Evolutionary conservation across 2,113 vertebrate species (phyloP).

Genomic region (Onychorhynchus coronatus): DNA sequence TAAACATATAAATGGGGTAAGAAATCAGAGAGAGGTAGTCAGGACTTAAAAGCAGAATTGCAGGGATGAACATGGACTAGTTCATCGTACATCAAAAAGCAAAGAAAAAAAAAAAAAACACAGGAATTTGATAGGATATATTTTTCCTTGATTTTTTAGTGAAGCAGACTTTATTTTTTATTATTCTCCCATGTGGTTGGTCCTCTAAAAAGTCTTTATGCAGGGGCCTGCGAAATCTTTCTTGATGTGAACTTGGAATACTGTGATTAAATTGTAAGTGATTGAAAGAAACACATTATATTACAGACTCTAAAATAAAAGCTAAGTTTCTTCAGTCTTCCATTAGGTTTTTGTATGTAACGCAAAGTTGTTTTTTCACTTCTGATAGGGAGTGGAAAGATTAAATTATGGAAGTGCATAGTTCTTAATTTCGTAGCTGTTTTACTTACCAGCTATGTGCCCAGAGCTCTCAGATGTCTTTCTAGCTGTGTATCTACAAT

Average conservation of each 20-base stretch:
- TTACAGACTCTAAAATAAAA: background rate
- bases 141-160: background rate
- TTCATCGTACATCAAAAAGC: background rate
- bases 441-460: background rate
- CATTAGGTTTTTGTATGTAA: background rate
- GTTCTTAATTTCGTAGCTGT: background rate
- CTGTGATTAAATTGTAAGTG: background rate
- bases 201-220: background rate
- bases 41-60: background rate
- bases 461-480: background rate
- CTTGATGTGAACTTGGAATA: background rate
- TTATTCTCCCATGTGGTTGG: background rate
- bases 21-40: background rate
- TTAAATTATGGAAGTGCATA: background rate
- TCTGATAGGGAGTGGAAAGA: background rate
- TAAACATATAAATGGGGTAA: background rate
- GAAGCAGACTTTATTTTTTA: background rate
- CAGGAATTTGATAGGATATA: background rate
- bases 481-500: background rate
- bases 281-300: background rate
- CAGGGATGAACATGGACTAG: background rate
- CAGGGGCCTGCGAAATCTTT: background rate
- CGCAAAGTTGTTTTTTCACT: background rate
- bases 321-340: background rate
- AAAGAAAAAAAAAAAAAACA: accelerated